Base-by-base conservation (phyloP, 1,140 invertebrate genomes). In the Parapsyche elsis region DNA sequence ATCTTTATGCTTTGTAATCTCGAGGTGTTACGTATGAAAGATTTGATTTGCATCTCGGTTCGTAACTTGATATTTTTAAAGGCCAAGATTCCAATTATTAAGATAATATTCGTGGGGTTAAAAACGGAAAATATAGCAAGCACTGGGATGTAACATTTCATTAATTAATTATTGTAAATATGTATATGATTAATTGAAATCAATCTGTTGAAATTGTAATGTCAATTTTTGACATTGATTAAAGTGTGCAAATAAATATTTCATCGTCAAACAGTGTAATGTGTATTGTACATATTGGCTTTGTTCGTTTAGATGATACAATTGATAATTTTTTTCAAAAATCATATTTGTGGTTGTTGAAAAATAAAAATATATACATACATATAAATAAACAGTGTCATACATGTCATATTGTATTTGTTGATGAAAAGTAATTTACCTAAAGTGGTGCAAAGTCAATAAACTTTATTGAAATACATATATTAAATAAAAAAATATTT, bases 251-350 rank as follows among this genome's bases (percentile, higher is more conserved):
- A 7, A 38, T 38, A 38, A n/a, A 53, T 53, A 16, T 53, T 12
- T 53, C 49, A 53, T 53, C 12, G 49, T 53, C 16, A 16, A 53
- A 53, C 30, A 38, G 30, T 38, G 30, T 38, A 38, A 38, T 53
- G 49, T 53, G 49, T 53, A 53, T 38, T 53, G 49, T 53, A 53
- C 49, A 53, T 53, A 53, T 53, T 53, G 49, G 49, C 49, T 53
- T 53, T 53, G 49, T 53, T 53, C 49, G 49, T 53, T 53, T 53
- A 53, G 49, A 10, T 53, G 49, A 53, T 53, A 16, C 10, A 53
- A 53, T 53, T 53, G 49, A 53, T 53, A 38, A 38, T 38, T 38
- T 53, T 12, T 14, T 14, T 53, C 16, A 53, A 53, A 5, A 53
- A 53, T 53, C 2, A 10, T 53, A 10, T 5, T 38, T 38, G 30